Evolutionary conservation across 2,888 invertebrate genomes (phyloP), one percentile per base, ranked within the genome.

Genomic region (Eupsilia transversa): DNA sequence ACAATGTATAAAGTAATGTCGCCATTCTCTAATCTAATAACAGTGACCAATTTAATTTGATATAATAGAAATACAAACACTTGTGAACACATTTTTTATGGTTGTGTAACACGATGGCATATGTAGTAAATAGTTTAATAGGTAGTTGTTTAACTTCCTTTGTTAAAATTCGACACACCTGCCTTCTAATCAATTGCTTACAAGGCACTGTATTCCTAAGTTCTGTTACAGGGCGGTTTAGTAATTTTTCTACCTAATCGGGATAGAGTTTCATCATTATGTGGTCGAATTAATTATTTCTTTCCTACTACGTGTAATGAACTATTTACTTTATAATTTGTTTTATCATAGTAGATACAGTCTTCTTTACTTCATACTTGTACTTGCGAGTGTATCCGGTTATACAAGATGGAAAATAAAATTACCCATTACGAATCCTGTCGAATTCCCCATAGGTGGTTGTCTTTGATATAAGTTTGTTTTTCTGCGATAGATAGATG

Each of bases 381-480:
- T 43, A 38, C 6, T 52, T 33, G 14, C 2, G 14, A 30, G 10
- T 20, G 27, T 60, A 61, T 54, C 79, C 23, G 54, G n/a, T 20
- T 71, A 23, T 9, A 20, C 71, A 61, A 63, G 52, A 72, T 43
- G 14, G n/a, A 46, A 63, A 72, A 57, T 30, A 14, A 72, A 61
- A 77, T 72, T 64, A 52, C 33, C 27, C 43, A 54, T 73, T 43
- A 73, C 17, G 35, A 41, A 70, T 52, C 71, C 14, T 59, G 20
- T 43, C n/a, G 33, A 56, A 61, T 72, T 49, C 41, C 20, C 38
- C 27, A 0, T 71, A 52, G 2, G 80, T 35, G 73, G 74, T 73
- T 57, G 80, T 80, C 74, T 60, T 60, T 65, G 54, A 81, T 81
- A 46, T 46, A 49, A n/a, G 60, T 54, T 74, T 7, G 33, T 75